A percentile compares a stretch with the other conserved stretches of the same genome.
phyloP scores from a whole-genome alignment of 2,797 vertebrate genomes.

The Brachymystax lenok region DNA sequence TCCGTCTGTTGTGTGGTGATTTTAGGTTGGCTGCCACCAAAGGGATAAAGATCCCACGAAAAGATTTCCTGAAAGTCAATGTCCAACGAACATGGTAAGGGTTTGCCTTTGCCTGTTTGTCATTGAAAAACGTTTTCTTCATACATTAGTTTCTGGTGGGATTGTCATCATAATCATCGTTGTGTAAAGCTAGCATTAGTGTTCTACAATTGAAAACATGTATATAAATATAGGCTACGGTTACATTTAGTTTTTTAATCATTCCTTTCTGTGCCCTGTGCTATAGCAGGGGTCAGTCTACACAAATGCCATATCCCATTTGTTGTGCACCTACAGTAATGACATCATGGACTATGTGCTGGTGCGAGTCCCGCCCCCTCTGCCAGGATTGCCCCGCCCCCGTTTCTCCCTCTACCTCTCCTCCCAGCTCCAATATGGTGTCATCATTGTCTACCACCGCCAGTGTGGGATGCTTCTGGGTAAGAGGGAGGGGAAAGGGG shows the following conservation, averaged over 20 bases:
- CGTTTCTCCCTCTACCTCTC: conserved; percentile 92
- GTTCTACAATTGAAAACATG: no score
- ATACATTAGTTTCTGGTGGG: no score
- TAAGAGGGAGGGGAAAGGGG: conserved; percentile 47
- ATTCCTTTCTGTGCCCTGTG: neutral
- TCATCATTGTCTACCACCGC: conserved; percentile 81
- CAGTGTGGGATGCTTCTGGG: conserved; percentile 85
- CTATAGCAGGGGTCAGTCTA: neutral
- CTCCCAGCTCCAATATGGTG: conserved; percentile 87
- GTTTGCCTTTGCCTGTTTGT: neutral
- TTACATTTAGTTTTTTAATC: neutral
- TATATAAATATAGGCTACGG: neutral
- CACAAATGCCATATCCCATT: neutral
- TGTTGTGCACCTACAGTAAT: conserved; percentile 62
- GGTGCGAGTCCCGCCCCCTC: conserved; percentile 72
- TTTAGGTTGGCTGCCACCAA: conserved; percentile 76
- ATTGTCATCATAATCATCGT: no score
- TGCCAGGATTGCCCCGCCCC: conserved; percentile 72
- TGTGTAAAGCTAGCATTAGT: neutral
- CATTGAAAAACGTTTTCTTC: neutral
- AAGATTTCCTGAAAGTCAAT: conserved; percentile 75
- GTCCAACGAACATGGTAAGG: conserved; percentile 72
- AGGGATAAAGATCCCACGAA: conserved; percentile 65
- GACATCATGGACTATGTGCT: conserved; percentile 85
- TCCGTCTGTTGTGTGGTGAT: neutral